Evolutionary conservation across 2,113 vertebrate genomes (phyloP).

Genomic region (Opisthocomus hoazin): DNA sequence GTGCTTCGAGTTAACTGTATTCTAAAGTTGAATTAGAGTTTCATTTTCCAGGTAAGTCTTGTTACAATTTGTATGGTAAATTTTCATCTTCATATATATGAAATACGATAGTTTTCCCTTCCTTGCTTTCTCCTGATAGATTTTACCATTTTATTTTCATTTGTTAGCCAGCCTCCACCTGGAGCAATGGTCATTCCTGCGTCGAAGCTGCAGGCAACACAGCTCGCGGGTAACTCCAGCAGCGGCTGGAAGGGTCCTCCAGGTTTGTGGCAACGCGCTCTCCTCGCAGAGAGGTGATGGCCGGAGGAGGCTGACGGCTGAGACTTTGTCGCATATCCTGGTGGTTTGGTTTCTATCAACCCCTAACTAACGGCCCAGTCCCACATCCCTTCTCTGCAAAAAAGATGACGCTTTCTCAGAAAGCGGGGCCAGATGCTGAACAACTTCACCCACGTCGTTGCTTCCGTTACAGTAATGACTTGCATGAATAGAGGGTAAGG

Average conservation of each 20-base stretch:
- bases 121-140: not conserved
- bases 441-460: not conserved
- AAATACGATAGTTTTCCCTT: not conserved
- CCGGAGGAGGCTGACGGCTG: not conserved
- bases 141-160: constrained; percentile 20
- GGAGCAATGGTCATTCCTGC: constrained; percentile 17
- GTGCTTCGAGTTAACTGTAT: not conserved
- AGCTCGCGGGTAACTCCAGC: constrained; percentile 3
- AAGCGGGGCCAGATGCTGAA: not conserved
- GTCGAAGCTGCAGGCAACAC: not conserved
- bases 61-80: not conserved
- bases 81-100: not conserved
- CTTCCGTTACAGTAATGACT: not conserved
- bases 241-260: not conserved
- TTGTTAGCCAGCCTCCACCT: constrained; percentile 27
- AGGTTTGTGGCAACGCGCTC: not conserved
- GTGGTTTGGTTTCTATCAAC: not conserved
- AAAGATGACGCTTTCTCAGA: not conserved
- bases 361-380: not conserved
- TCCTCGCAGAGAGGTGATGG: not conserved
- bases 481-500: not conserved
- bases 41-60: constrained; percentile 1
- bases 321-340: not conserved
- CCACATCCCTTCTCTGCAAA: not conserved
- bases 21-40: not conserved